Evolutionary conservation across 2,888 invertebrate genomes (phyloP).

Genomic region (Asteroscopus sphinx): DNA sequence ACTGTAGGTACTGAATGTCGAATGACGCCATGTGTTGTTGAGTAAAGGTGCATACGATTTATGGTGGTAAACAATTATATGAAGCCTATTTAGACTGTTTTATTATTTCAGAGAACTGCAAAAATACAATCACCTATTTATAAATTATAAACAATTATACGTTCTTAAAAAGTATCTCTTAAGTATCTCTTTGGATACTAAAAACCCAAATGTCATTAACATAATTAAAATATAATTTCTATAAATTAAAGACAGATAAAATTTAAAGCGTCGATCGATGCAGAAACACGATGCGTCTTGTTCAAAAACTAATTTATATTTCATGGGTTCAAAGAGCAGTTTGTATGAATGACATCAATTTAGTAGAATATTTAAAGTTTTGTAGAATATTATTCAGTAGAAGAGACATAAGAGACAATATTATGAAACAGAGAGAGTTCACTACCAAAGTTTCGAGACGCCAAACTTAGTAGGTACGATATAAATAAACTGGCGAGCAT

Average conservation of each 20-base stretch:
- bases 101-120: too few relatives aligned
- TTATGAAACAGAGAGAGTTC: conserved; percentile 51
- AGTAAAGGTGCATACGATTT: too few relatives aligned
- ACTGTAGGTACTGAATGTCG: too few relatives aligned
- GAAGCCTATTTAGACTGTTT: too few relatives aligned
- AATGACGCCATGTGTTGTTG: too few relatives aligned
- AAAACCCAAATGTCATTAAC: background rate
- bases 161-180: too few relatives aligned
- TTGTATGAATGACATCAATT: conserved; percentile 8
- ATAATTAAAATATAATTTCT: background rate
- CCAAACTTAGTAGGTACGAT: conserved; percentile 12
- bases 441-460: conserved; percentile 40
- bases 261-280: background rate
- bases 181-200: too few relatives aligned
- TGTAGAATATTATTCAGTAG: conserved; percentile 5
- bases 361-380: conserved; percentile 10
- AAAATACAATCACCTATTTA: too few relatives aligned
- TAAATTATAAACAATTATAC: too few relatives aligned
- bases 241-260: background rate
- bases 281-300: conserved; percentile 1
- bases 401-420: conserved; percentile 26
- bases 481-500: conserved; percentile 23
- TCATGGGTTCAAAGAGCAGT: background rate
- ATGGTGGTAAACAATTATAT: too few relatives aligned
- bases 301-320: conserved; percentile 27